phyloP scores from a whole-genome alignment of 1,140 invertebrate species.

The Nixonia krombeini region DNA sequence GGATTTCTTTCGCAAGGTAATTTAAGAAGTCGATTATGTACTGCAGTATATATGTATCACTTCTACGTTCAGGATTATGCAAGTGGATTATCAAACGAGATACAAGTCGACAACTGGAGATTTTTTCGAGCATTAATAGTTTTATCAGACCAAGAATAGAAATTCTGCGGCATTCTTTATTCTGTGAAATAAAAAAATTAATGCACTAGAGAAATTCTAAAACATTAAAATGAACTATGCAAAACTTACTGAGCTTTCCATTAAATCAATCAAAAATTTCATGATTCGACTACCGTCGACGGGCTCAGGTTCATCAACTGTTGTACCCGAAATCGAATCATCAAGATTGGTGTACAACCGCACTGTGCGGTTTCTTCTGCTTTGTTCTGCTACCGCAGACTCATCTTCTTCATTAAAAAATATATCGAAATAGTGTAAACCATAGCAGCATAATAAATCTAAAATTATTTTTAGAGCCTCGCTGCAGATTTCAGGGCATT shows the following conservation, averaged over 20 bases:
- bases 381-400: constrained; percentile 15
- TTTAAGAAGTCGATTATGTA: constrained; percentile 76
- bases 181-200: constrained; percentile 43
- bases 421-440: constrained; percentile 63
- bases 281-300: constrained; percentile 54
- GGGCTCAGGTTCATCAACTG: constrained; percentile 12
- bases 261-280: constrained; percentile 54
- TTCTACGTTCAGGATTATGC: constrained; percentile 74
- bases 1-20: constrained; percentile 69
- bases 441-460: constrained; percentile 65
- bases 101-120: constrained; percentile 65
- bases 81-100: constrained; percentile 75
- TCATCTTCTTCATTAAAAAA: constrained; percentile 25
- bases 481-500: constrained; percentile 56
- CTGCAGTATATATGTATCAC: constrained; percentile 72
- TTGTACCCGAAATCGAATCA: constrained; percentile 8
- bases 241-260: constrained; percentile 53
- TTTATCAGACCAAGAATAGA: constrained; percentile 64
- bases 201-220: constrained; percentile 1
- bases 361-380: constrained; percentile 37
- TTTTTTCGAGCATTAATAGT: constrained; percentile 60
- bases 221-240: too few species aligned
- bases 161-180: constrained; percentile 54
- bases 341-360: constrained; percentile 54
- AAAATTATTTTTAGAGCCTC: constrained; percentile 63